Evolutionary conservation across 2,113 vertebrate genomes (phyloP), one percentile per base, ranked within the genome.

Genomic region (Aplodontia rufa): DNA sequence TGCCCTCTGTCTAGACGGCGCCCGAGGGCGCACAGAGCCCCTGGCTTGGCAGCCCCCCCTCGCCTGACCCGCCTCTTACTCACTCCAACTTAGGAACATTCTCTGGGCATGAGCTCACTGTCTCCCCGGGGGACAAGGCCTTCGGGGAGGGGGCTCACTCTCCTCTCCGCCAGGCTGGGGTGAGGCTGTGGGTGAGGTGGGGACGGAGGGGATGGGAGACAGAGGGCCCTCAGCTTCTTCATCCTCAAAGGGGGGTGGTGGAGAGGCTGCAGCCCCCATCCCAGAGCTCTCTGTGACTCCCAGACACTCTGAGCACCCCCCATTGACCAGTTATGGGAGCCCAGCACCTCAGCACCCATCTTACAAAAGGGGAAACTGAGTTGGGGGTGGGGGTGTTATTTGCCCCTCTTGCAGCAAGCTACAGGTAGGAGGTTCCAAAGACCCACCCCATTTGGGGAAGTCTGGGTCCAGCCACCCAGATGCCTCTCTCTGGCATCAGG

Each of bases 41-140:
- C 95, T 58, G 30, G 75, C 79, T 83, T 40, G 37, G 90, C 92
- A 91, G 93, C 78, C 60, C 95, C 93, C 97, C 94, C 90, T 51
- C 28, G 72, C 91, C 96, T 90, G 89, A 83, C 91, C 93, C 51
- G 94, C 96, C 96, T 98, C 97, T 98, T 97, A 98, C 96, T 98
- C 97, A 97, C 96, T 97, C 95, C 96, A 96, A 97, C 92, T 96
- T 94, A 92, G 97, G 96, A 97, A 98, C 97, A 98, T 98, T 98
- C 97, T 79, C 97, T 74, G 60, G 19, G 96, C 96, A 97, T 98
- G 97, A 98, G 97, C 97, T 98, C 97, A 98, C 95, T 28, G 64
- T 96, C 96, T 97, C 97, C 97, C 97, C 37, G 45, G 97, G 58
- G 94, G 95, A 97, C 71, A 40, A 60, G 47, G 95, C 96, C 97